These are phyloP conservation scores for Hapalemur alaotrensis DNA, from an alignment of 2,797 vertebrate species.

Conservation along the genomic window DNA sequence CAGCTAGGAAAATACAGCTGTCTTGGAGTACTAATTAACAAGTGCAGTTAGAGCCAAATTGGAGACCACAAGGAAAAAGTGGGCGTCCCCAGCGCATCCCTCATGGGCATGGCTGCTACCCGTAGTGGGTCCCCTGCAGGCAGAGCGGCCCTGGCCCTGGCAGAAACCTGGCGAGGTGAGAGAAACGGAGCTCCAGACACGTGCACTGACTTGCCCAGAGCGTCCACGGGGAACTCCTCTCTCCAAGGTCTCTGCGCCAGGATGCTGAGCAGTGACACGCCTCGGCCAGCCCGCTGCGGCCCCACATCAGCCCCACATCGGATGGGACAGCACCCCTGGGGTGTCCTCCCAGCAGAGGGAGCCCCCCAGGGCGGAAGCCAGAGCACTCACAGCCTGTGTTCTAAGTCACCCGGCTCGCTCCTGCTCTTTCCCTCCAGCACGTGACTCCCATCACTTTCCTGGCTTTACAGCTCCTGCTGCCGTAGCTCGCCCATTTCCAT, in stretches of 20 bases:
- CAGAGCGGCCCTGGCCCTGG: no score
- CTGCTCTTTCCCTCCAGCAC: background rate
- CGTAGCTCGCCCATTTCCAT: fast-evolving
- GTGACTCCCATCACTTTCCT: no score
- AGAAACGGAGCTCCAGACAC: background rate
- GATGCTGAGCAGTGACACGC: fast-evolving
- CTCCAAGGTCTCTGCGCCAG: background rate
- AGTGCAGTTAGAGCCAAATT: background rate
- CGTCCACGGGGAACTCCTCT: background rate
- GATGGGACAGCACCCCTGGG: background rate
- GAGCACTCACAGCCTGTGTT: fast-evolving
- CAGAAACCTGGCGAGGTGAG: no score
- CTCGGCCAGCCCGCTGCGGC: background rate
- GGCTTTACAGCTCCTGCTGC: background rate
- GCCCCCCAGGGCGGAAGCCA: background rate
- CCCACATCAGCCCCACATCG: fast-evolving
- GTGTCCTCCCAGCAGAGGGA: background rate
- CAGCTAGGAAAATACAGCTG: background rate
- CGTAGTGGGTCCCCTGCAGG: no score
- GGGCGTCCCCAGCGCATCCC: fast-evolving
- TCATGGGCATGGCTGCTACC: background rate
- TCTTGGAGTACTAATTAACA: background rate
- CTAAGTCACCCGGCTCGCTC: background rate
- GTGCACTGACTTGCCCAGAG: background rate
- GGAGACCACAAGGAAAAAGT: background rate